Percentiles rank a stretch among this genome's conserved stretches.
phyloP scores from a whole-genome alignment of 2,113 vertebrate genomes.

The Globicephala melas region DNA sequence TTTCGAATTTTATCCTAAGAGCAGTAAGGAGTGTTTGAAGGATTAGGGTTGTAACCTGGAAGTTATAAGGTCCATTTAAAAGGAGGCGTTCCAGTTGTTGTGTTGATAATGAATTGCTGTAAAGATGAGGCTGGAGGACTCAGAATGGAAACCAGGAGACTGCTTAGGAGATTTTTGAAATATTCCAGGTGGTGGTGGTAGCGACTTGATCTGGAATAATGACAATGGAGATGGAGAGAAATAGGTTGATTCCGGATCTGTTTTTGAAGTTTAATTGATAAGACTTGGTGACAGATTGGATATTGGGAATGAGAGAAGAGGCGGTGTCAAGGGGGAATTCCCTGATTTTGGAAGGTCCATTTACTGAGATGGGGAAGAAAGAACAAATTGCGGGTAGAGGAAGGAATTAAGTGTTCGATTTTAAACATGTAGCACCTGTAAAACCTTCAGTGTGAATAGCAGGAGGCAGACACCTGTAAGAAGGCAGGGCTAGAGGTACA shows the following conservation, averaged over 20 bases:
- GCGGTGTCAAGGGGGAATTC: background rate
- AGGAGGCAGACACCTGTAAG: background rate
- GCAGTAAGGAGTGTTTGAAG: background rate
- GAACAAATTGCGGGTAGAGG: background rate
- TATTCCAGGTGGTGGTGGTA: background rate
- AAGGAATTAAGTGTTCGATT: background rate
- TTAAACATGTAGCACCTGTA: background rate
- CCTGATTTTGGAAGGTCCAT: background rate
- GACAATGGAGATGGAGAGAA: background rate
- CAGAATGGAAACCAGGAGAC: background rate
- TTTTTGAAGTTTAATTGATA: background rate
- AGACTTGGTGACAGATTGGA: background rate
- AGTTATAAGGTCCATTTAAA: background rate
- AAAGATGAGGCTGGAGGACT: background rate
- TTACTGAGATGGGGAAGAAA: background rate
- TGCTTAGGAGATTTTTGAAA: background rate
- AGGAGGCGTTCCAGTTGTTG: background rate
- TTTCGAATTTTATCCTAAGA: background rate
- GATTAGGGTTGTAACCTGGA: background rate
- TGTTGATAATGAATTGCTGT: background rate
- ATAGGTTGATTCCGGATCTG: background rate
- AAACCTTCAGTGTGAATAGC: background rate
- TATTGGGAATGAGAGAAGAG: background rate
- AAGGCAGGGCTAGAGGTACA: background rate
- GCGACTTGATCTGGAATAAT: background rate